A percentile compares a stretch with the other conserved stretches of the same genome.
Evolutionary conservation across 30 jellyfish, hydroid and myxozoan species (phyloP).

Genomic region (Pseudorhiza aurosa): DNA sequence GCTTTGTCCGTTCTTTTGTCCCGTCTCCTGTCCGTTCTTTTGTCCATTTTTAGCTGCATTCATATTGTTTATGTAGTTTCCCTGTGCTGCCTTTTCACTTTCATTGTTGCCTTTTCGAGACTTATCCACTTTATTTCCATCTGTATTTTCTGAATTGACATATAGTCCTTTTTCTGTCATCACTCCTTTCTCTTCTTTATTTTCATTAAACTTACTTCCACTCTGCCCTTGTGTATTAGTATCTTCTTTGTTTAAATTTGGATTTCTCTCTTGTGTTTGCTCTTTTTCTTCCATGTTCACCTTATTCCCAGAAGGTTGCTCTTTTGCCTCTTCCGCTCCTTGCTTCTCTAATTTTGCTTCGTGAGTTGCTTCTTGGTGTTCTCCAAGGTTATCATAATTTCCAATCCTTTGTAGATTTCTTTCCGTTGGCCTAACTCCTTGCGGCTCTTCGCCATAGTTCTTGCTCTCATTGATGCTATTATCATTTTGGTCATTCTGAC

Average conservation of each 20-base stretch:
- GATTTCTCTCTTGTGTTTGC: constrained; percentile 34
- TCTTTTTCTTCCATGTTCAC: constrained; percentile 8
- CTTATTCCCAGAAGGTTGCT: constrained; percentile 39
- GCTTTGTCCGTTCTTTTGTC: not conserved
- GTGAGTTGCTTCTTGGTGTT: constrained; percentile 29
- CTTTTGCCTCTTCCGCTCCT: constrained; percentile 6
- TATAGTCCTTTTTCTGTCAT: constrained; percentile 17
- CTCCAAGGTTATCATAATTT: constrained; percentile 20
- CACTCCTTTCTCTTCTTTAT: not conserved
- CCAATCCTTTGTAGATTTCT: constrained; percentile 23
- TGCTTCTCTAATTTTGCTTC: constrained; percentile 7
- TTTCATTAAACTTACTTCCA: not conserved
- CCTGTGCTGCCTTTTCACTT: not conserved
- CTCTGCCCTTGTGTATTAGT: constrained; percentile 38
- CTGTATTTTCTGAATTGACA: constrained; percentile 9
- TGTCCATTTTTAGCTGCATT: not conserved
- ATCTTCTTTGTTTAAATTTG: constrained; percentile 55
- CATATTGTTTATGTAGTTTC: not conserved
- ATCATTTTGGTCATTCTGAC: not conserved
- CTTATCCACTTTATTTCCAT: not conserved
- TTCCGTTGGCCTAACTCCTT: not conserved
- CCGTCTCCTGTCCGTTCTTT: not conserved
- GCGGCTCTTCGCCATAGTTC: not conserved
- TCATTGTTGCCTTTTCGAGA: not conserved
- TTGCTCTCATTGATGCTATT: not conserved